Percentiles rank a stretch among this genome's conserved stretches.
Conservation (phyloP, 1,140 invertebrate genomes). For the Hyposmocoma kahamanoa region DNA sequence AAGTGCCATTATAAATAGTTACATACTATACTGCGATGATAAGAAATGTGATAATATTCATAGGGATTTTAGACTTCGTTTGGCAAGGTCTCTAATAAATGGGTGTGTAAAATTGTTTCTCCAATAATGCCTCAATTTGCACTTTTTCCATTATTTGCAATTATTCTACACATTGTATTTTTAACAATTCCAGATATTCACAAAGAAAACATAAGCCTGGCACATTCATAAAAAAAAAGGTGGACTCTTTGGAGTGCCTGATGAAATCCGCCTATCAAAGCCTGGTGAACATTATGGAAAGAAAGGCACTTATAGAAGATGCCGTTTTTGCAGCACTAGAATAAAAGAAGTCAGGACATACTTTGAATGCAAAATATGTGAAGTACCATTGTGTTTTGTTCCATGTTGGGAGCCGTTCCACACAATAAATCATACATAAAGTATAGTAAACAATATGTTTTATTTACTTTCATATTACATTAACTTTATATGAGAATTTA, state of each 20-base stretch:
- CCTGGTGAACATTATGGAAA: neutral
- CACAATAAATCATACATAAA: too few relatives aligned
- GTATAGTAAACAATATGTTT: too few relatives aligned
- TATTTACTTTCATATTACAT: too few relatives aligned
- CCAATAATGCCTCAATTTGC: too few relatives aligned
- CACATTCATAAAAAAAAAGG: constrained; percentile 23
- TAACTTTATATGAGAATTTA: too few relatives aligned
- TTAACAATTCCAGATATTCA: constrained; percentile 7
- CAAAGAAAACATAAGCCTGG: too few relatives aligned
- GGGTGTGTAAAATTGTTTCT: too few relatives aligned
- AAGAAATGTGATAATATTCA: constrained; percentile 11
- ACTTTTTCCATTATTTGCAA: too few relatives aligned
- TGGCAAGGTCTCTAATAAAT: constrained; percentile 6
- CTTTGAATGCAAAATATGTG: neutral
- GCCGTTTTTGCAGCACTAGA: constrained; percentile 7
- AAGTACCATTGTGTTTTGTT: neutral
- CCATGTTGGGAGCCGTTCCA: constrained; percentile 4
- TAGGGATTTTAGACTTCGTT: constrained; percentile 13
- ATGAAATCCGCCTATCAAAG: constrained; percentile 11
- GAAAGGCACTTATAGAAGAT: neutral
- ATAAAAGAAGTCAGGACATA: neutral
- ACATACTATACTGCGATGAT: constrained; percentile 11
- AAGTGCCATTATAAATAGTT: constrained; percentile 15
- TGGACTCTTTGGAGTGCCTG: constrained; percentile 13
- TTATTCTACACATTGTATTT: too few relatives aligned